Evolutionary conservation across 2,113 vertebrate genomes (phyloP).

Genomic region (Vulpes ferrilata): DNA sequence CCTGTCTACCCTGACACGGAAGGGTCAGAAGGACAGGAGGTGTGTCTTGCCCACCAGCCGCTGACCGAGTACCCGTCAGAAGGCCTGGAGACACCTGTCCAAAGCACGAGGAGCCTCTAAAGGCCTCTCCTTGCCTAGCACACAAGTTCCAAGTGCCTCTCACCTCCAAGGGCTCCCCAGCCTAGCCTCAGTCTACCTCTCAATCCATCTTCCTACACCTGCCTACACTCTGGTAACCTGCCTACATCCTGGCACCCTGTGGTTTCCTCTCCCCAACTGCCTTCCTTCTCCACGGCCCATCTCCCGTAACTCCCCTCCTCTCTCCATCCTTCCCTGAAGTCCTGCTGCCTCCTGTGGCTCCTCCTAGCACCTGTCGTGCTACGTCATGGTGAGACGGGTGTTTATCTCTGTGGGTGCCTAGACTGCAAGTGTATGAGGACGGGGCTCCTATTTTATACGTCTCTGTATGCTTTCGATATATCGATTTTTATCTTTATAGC

Average conservation of each 20-base stretch:
- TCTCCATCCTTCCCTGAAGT: neutral
- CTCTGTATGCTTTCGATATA: neutral
- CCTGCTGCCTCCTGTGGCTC: neutral
- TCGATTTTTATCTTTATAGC: neutral
- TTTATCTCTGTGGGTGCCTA: neutral
- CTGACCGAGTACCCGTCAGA: neutral
- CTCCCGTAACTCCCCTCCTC: neutral
- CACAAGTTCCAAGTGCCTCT: neutral
- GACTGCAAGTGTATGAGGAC: neutral
- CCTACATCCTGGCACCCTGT: neutral
- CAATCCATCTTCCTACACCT: neutral
- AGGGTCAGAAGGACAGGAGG: neutral
- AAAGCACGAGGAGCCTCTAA: neutral
- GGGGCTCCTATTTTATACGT: accelerated
- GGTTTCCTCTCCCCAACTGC: neutral
- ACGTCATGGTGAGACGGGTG: neutral
- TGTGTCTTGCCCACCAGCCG: neutral
- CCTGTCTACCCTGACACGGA: neutral
- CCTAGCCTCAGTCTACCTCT: neutral
- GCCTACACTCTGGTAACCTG: neutral
- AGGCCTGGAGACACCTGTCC: neutral
- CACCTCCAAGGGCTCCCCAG: neutral
- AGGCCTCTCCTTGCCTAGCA: neutral
- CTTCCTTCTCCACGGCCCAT: neutral
- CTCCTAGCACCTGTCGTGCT: neutral